These are phyloP conservation scores for Ceratina australensis DNA, from an alignment of 1,140 invertebrate species.

Conservation along the genomic window DNA sequence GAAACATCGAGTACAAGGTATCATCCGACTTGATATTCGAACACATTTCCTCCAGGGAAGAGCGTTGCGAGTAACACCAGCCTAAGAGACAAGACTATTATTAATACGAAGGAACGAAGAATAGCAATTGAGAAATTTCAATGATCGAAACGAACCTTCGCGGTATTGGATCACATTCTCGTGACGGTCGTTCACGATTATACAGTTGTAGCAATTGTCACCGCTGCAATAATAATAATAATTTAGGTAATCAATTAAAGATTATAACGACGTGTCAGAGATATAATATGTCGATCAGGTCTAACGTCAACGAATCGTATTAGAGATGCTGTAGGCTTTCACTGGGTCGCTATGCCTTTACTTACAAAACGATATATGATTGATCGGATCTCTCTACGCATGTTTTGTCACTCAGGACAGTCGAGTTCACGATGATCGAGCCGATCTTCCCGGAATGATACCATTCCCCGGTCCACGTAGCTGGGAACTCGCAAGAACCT, in stretches of 20 bases:
- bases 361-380: slow-evolving; percentile 78
- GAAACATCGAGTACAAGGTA: slow-evolving; percentile 86
- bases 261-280: too few relatives aligned
- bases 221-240: slow-evolving; percentile 42
- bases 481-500: slow-evolving; percentile 79
- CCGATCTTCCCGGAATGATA: slow-evolving; percentile 77
- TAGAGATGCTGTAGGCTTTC: too few relatives aligned
- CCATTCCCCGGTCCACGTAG: slow-evolving; percentile 79
- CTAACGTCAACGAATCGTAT: too few relatives aligned
- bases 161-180: slow-evolving; percentile 85
- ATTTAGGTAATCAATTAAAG: too few relatives aligned
- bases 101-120: background rate
- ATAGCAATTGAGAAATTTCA: background rate
- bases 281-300: too few relatives aligned
- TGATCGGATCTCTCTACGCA: slow-evolving; percentile 76
- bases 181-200: slow-evolving; percentile 83
- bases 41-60: slow-evolving; percentile 82
- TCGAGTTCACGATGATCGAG: slow-evolving; percentile 76
- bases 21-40: slow-evolving; percentile 86
- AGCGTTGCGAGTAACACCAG: slow-evolving; percentile 78
- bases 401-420: slow-evolving; percentile 75
- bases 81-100: slow-evolving; percentile 73
- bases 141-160: slow-evolving; percentile 81
- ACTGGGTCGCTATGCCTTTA: too few relatives aligned
- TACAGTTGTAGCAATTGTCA: slow-evolving; percentile 82